These are phyloP conservation scores for Podarcis raffonei DNA, from an alignment of 2,113 vertebrate species.

Conservation along the genomic window DNA sequence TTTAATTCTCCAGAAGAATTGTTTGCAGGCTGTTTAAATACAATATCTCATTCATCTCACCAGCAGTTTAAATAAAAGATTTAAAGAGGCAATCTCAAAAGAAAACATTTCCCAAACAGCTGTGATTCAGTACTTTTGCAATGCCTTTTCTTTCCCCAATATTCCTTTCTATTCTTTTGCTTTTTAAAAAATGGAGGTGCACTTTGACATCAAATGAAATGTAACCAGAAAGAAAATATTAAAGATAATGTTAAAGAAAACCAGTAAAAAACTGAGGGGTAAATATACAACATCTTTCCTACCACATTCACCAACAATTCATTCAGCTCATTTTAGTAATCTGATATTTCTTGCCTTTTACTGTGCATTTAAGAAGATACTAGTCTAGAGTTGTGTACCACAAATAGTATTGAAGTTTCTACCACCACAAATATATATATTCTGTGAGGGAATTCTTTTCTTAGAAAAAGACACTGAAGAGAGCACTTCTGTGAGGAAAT, in stretches of 20 bases:
- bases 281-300: slow-evolving; percentile 56
- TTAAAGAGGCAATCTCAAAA: slow-evolving; percentile 48
- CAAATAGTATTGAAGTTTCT: slow-evolving; percentile 42
- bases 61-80: slow-evolving; percentile 44
- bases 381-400: slow-evolving; percentile 34
- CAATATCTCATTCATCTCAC: slow-evolving; percentile 31
- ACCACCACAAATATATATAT: slow-evolving; percentile 51
- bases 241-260: slow-evolving; percentile 43
- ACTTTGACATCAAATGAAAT: slow-evolving; percentile 39
- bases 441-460: slow-evolving; percentile 58
- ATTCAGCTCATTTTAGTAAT: slow-evolving; percentile 47
- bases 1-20: not conserved
- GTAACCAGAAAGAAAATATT: not conserved
- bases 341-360: slow-evolving; percentile 36
- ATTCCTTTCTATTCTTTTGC: not conserved
- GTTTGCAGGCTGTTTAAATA: slow-evolving; percentile 24
- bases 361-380: slow-evolving; percentile 26
- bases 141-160: not conserved
- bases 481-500: slow-evolving; percentile 50
- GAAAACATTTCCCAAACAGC: slow-evolving; percentile 57
- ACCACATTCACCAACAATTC: slow-evolving; percentile 63
- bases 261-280: slow-evolving; percentile 44
- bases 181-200: slow-evolving; percentile 27
- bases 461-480: slow-evolving; percentile 42
- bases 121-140: slow-evolving; percentile 44